Conservation (phyloP, 2,113 vertebrate species). For the Sorex fumeus region DNA sequence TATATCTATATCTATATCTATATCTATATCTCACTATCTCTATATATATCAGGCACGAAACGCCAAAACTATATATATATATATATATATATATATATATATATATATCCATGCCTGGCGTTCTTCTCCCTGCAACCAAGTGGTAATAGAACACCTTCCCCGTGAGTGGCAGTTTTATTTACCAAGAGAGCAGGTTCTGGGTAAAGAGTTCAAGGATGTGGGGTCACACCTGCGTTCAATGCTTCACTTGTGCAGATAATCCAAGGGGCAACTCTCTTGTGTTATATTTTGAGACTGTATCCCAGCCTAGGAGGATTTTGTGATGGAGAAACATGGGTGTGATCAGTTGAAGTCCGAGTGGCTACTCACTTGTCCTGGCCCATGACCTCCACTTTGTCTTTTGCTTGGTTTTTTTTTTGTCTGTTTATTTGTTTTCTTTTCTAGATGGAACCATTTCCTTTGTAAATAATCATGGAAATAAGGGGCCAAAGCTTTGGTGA, state of each 20-base stretch:
- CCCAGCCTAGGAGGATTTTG: not conserved
- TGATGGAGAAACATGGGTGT: not conserved
- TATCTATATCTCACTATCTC: too few species aligned
- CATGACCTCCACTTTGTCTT: not conserved
- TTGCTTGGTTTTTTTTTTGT: not conserved
- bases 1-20: too few species aligned
- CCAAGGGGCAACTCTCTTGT: not conserved
- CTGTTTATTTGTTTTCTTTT: not conserved
- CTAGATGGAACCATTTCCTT: not conserved
- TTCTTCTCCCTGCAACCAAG: not conserved
- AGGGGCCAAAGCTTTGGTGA: not conserved
- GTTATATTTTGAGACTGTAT: not conserved
- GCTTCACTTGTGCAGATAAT: not conserved
- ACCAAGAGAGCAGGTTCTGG: not conserved
- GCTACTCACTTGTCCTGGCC: fast-evolving
- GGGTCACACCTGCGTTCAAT: not conserved
- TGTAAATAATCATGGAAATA: not conserved
- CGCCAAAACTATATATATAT: too few species aligned
- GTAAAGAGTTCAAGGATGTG: not conserved
- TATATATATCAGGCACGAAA: too few species aligned
- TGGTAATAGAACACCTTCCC: not conserved
- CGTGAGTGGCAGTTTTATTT: not conserved
- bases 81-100: too few species aligned
- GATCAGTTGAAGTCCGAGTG: not conserved
- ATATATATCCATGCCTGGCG: not conserved